Conservation (phyloP, 2,888 invertebrate genomes). For the Camptogramma bilineatum region DNA sequence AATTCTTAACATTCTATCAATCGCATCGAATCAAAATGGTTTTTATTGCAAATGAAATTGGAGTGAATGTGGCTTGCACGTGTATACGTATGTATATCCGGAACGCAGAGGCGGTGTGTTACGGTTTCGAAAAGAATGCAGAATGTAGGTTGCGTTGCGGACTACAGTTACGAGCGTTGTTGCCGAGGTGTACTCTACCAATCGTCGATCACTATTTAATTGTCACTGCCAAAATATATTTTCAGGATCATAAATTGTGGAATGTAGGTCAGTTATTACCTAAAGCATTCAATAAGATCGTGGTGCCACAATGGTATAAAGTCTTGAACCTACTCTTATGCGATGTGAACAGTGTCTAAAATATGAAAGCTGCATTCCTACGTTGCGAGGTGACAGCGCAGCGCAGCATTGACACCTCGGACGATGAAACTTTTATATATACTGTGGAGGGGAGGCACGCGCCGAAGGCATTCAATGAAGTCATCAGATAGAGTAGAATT, state of each 20-base stretch:
- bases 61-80: conserved; percentile 74
- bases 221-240: conserved; percentile 65
- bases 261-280: conserved; percentile 46
- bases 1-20: conserved; percentile 67
- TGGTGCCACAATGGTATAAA: conserved; percentile 21
- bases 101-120: conserved; percentile 83
- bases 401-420: conserved; percentile 55
- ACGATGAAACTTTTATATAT: conserved; percentile 18
- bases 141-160: conserved; percentile 83
- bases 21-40: conserved; percentile 65
- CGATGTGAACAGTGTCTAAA: conserved; percentile 35
- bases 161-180: conserved; percentile 80
- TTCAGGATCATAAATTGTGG: conserved; percentile 56
- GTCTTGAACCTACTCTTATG: conserved; percentile 2
- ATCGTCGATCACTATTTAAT: conserved; percentile 70
- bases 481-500: conserved; percentile 78
- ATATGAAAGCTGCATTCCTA: conserved; percentile 58
- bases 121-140: conserved; percentile 85
- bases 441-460: conserved; percentile 54
- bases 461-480: conserved; percentile 76
- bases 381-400: conserved; percentile 39
- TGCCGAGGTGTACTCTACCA: conserved; percentile 70
- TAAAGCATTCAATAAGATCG: conserved; percentile 31
- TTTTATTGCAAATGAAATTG: conserved; percentile 72
- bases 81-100: conserved; percentile 65